A percentile compares a stretch with the other conserved stretches of the same genome.
phyloP scores from a whole-genome alignment of 2,797 vertebrate species.

The Arctocebus calabarensis region DNA sequence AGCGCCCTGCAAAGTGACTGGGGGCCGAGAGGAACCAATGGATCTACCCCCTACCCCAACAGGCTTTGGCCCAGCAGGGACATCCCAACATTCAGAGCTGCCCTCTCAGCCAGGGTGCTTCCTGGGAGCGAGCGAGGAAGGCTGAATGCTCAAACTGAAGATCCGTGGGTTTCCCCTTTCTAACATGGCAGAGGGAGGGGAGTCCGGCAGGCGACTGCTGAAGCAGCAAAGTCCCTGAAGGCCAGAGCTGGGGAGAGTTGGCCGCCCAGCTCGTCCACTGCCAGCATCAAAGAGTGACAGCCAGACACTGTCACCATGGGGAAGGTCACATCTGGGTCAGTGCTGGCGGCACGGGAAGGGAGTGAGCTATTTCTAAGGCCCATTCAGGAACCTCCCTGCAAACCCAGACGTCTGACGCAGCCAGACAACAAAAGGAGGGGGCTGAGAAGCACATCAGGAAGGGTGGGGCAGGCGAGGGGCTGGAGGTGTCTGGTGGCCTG shows the following conservation, averaged over 20 bases:
- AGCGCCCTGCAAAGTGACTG: neutral
- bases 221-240: neutral
- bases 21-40: neutral
- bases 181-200: neutral
- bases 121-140: conserved; percentile 2
- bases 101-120: neutral
- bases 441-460: conserved; percentile 39
- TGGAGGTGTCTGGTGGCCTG: conserved; percentile 53
- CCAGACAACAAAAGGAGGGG: conserved; percentile 77
- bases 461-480: neutral
- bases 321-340: conserved; percentile 76
- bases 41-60: neutral
- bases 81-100: neutral
- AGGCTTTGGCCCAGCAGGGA: neutral
- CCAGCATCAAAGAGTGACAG: conserved; percentile 73
- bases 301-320: conserved; percentile 67
- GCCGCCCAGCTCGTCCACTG: neutral
- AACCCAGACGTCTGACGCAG: conserved; percentile 65
- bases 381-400: conserved; percentile 76
- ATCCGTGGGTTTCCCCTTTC: conserved; percentile 41
- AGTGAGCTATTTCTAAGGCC: conserved; percentile 72
- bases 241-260: neutral
- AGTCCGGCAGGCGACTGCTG: neutral
- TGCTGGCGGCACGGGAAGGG: conserved; percentile 76
- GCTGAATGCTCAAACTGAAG: neutral